These are phyloP conservation scores for Pristionchus mayeri DNA, from an alignment of 2,888 invertebrate genomes.

Conservation along the genomic window DNA sequence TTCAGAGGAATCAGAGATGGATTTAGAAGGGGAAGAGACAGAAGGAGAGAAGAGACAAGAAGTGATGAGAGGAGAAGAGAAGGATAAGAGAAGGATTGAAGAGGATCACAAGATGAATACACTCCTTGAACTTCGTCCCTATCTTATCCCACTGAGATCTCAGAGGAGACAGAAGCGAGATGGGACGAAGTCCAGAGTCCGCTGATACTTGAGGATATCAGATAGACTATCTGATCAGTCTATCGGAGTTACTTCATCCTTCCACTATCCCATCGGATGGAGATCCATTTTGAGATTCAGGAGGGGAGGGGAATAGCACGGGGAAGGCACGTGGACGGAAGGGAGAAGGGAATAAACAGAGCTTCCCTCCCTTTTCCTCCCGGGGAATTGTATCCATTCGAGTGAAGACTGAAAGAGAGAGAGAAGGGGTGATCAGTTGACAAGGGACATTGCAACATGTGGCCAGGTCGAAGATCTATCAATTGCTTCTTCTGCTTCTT, in stretches of 20 bases:
- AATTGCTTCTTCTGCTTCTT: background rate
- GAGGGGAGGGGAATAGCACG: background rate
- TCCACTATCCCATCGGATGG: background rate
- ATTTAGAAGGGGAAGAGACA: background rate
- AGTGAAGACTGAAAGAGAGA: background rate
- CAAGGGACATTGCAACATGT: constrained; percentile 15
- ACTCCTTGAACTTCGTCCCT: constrained; percentile 11
- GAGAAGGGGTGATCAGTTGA: constrained; percentile 10
- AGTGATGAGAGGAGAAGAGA: background rate
- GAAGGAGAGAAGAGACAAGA: background rate
- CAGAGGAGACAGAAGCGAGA: constrained; percentile 15
- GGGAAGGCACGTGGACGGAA: constrained; percentile 10
- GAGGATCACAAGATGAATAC: background rate
- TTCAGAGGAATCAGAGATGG: constrained; percentile 9
- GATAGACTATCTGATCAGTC: too few species aligned
- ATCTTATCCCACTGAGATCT: background rate
- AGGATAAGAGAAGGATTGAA: background rate
- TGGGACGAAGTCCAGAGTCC: constrained; percentile 26
- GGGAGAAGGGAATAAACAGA: constrained; percentile 15
- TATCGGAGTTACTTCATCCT: background rate
- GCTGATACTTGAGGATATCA: too few species aligned
- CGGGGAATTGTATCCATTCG: background rate
- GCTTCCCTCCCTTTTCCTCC: background rate
- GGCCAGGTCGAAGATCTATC: background rate
- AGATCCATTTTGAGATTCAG: constrained; percentile 11